phyloP scores from a whole-genome alignment of 2,888 invertebrate genomes.

The Deilephila porcellus region DNA sequence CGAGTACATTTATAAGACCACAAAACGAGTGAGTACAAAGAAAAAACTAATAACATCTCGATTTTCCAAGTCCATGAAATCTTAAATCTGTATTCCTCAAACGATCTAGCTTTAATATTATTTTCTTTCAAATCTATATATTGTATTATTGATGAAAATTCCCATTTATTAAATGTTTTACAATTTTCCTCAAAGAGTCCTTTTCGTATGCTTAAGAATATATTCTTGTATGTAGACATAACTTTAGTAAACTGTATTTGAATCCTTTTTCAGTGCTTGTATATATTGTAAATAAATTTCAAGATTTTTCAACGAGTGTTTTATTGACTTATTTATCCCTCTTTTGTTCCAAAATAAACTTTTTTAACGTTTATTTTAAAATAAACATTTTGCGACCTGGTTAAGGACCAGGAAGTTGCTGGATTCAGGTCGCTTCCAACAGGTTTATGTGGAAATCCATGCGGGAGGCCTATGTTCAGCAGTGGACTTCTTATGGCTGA shows the following conservation, averaged over 20 bases:
- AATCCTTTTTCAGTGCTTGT: slow-evolving; percentile 51
- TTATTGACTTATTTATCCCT: background rate
- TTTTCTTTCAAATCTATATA: background rate
- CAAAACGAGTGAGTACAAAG: background rate
- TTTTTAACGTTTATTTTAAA: no score
- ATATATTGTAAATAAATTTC: slow-evolving; percentile 59
- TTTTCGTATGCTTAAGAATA: background rate
- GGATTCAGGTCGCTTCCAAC: no score
- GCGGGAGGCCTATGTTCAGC: no score
- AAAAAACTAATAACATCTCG: background rate
- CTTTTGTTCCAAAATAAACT: background rate
- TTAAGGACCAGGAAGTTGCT: no score
- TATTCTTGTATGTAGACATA: slow-evolving; percentile 33
- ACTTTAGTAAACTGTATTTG: slow-evolving; percentile 32
- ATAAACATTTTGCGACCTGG: no score
- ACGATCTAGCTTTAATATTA: background rate
- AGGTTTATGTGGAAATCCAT: no score
- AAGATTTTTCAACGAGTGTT: slow-evolving; percentile 34
- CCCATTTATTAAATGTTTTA: background rate
- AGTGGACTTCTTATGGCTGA: no score
- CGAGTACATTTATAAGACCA: no score
- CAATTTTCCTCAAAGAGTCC: background rate
- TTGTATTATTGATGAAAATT: no score
- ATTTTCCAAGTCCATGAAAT: background rate
- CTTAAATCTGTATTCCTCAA: background rate